phyloP scores from a whole-genome alignment of 2,113 vertebrate species.

The Onychostoma macrolepis region DNA sequence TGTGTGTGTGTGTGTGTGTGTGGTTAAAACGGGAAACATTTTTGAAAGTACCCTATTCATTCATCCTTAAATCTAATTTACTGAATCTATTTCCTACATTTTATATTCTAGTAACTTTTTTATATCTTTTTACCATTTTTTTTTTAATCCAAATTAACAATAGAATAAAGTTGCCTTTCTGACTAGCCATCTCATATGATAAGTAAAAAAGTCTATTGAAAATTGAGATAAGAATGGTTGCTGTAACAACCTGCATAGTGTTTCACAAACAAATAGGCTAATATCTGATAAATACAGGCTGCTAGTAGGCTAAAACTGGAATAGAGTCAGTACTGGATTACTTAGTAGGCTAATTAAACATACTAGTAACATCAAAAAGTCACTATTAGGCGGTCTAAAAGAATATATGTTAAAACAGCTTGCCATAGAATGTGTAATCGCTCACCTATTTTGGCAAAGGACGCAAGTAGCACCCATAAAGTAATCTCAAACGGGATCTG shows the following conservation, averaged over 20 bases:
- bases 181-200: neutral
- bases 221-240: neutral
- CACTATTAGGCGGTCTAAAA: neutral
- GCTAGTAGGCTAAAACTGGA: neutral
- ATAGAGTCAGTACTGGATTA: neutral
- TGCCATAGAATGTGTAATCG: neutral
- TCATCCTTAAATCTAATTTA: no score
- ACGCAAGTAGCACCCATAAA: slow-evolving; percentile 94
- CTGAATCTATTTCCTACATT: neutral
- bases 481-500: slow-evolving; percentile 96
- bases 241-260: no score
- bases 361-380: neutral
- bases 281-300: neutral
- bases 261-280: no score
- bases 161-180: neutral
- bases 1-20: no score
- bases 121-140: no score
- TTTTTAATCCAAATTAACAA: neutral
- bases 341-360: neutral
- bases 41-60: neutral
- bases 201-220: neutral
- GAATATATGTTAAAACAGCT: neutral
- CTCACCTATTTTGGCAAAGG: slow-evolving; percentile 96
- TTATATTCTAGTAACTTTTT: neutral
- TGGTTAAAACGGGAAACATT: neutral